Base-by-base conservation (phyloP, 2,113 vertebrate species). In the Ciconia maguari region DNA sequence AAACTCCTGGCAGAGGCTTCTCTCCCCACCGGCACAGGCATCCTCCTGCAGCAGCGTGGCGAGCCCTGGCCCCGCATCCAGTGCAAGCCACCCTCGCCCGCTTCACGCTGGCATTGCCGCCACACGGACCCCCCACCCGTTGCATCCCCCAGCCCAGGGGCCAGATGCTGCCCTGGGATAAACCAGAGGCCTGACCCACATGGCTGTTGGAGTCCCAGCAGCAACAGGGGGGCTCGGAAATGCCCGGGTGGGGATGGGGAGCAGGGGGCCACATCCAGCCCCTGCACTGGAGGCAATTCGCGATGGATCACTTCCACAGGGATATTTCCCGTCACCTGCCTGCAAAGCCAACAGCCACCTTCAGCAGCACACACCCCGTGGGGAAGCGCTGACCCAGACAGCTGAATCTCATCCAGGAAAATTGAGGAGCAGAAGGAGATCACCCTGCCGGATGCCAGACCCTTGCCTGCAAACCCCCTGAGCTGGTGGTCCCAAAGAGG, bases 91-190 rank as follows among this genome's bases (percentile, higher is more conserved):
- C 90, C 52, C 46, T 42, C 3, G 0, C 29, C 85, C 7, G 0
- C 25, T 19, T 20, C 82, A 0, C 2, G 0, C 27, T 2, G n/a
- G 6, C 42, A 27, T 17, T 2, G 0, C 46, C 4, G 2, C 58
- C 48, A 18, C 0, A 0, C 21, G 52, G 27, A 36, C 18, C 27
- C 41, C 42, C 11, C 11, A 10, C 0, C 10, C 41, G 38, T 6
- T 0, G 0, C n/a, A 10, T 13, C 25, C 58, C 64, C 38, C 65
- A 17, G 46, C 62, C 42, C 52, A 8, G 52, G 80, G 52, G 3
- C 34, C 68, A 32, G 4, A 57, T 29, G 25, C 68, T 34, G 36
- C 48, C 51, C 64, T 5, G n/a, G 54, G 17, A 8, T 68, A 30
- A 91, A 58, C 4, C 66, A 24, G 4, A 65, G 55, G 72, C 64